phyloP scores from a whole-genome alignment of 2,888 invertebrate genomes.

The Diarsia brunnea region DNA sequence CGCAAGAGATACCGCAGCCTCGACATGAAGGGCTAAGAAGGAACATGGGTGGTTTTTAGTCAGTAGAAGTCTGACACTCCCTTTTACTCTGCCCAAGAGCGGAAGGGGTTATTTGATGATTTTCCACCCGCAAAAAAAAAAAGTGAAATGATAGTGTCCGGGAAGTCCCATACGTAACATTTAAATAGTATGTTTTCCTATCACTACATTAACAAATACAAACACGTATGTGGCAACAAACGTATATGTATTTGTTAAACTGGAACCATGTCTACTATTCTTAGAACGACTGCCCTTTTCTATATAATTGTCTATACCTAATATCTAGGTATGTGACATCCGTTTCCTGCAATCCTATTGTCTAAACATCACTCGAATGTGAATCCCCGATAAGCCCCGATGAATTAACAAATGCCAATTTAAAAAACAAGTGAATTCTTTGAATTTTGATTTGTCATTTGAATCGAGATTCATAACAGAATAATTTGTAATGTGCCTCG shows the following conservation, averaged over 20 bases:
- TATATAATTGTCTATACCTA: neutral
- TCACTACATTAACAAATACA: too few species aligned
- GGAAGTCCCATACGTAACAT: neutral
- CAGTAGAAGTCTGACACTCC: too few species aligned
- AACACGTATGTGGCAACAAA: too few species aligned
- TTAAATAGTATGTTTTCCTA: neutral
- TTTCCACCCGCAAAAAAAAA: too few species aligned
- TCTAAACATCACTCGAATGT: slow-evolving; percentile 9
- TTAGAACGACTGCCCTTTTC: slow-evolving; percentile 17
- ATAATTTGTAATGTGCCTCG: too few species aligned
- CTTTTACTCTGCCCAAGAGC: too few species aligned
- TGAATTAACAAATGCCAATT: neutral
- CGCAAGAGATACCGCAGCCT: too few species aligned
- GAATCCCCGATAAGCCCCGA: neutral
- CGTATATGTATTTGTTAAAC: neutral
- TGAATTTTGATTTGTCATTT: neutral
- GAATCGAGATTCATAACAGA: neutral
- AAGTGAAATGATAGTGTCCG: neutral
- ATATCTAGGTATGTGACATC: slow-evolving; percentile 25
- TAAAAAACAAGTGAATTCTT: neutral
- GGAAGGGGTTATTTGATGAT: too few species aligned
- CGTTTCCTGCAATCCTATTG: slow-evolving; percentile 34
- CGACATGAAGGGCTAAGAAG: too few species aligned
- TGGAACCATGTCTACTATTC: slow-evolving; percentile 1
- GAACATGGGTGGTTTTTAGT: too few species aligned